A percentile compares a stretch with the other conserved stretches of the same genome.
These are phyloP conservation scores for Porites australiensis DNA, from an alignment of 64 coral and sea anemone genomes.

Conservation along the genomic window DNA sequence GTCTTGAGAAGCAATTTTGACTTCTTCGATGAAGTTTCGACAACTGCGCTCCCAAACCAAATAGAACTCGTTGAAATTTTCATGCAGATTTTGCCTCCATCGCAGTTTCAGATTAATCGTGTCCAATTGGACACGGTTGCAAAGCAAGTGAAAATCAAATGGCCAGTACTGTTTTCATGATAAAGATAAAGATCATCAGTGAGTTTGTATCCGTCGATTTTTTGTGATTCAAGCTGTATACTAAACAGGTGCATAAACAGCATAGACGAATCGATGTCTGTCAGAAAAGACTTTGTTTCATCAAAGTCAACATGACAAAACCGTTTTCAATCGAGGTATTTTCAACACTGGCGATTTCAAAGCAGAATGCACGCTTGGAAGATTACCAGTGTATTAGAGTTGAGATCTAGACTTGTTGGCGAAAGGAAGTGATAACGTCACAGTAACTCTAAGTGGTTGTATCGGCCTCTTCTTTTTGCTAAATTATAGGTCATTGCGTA, in stretches of 20 bases:
- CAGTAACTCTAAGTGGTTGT: background rate
- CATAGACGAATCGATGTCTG: background rate
- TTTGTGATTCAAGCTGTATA: no score
- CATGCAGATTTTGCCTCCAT: background rate
- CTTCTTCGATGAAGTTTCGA: slow-evolving; percentile 92
- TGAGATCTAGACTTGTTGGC: background rate
- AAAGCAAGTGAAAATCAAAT: background rate
- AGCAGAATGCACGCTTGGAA: no score
- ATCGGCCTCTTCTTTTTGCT: background rate
- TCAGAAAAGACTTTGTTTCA: slow-evolving; percentile 15
- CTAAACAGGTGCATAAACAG: background rate
- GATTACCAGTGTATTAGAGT: no score
- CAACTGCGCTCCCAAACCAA: slow-evolving; percentile 97
- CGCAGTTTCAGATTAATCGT: background rate
- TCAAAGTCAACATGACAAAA: background rate
- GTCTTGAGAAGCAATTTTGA: slow-evolving; percentile 54
- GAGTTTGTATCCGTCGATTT: background rate
- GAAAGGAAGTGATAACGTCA: background rate
- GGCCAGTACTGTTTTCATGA: background rate
- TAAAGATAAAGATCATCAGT: background rate
- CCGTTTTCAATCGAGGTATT: no score
- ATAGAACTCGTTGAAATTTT: slow-evolving; percentile 71
- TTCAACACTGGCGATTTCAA: no score
- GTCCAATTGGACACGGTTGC: no score
- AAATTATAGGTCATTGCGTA: background rate